phyloP scores from a whole-genome alignment of 53 echinoderm and acorn worm genomes.

The Antedon mediterranea region DNA sequence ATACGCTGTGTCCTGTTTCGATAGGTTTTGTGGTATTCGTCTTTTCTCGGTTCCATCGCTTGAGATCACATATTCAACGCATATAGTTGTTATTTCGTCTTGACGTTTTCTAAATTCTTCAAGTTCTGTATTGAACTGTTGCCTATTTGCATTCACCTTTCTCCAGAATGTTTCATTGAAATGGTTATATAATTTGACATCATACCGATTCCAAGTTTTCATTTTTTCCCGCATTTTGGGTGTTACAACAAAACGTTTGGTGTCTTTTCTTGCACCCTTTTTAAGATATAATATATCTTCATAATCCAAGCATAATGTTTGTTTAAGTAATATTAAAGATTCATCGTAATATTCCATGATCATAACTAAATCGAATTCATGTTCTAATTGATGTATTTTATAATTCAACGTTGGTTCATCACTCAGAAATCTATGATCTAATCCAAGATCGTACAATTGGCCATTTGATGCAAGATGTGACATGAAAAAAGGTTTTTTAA shows the following conservation, averaged over 20 bases:
- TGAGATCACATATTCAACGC: not conserved
- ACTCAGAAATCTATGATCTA: constrained; percentile 11
- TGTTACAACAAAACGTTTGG: not conserved
- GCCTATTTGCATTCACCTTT: constrained; percentile 21
- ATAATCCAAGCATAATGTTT: constrained; percentile 30
- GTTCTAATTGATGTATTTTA: constrained; percentile 12
- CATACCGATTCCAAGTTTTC: constrained; percentile 35
- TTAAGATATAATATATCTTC: constrained; percentile 35
- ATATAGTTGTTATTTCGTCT: not conserved
- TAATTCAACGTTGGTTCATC: constrained; percentile 3
- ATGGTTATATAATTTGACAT: too few relatives aligned
- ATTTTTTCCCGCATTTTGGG: constrained; percentile 8
- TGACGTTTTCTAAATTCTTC: constrained; percentile 1
- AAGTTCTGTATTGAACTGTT: constrained; percentile 24
- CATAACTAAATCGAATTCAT: too few relatives aligned
- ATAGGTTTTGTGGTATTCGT: not conserved
- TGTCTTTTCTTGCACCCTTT: constrained; percentile 20
- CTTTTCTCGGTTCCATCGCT: not conserved
- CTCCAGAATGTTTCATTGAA: too few relatives aligned
- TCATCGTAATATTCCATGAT: too few relatives aligned
- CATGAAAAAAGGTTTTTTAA: too few relatives aligned
- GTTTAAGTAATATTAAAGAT: too few relatives aligned
- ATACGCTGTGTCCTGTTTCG: not conserved
- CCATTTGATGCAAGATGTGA: constrained; percentile 4
- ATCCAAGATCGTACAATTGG: constrained; percentile 44